Percentiles rank a stretch among this genome's conserved stretches.
Conservation (phyloP, 2,113 vertebrate genomes). For the Bujurquina vittata region DNA sequence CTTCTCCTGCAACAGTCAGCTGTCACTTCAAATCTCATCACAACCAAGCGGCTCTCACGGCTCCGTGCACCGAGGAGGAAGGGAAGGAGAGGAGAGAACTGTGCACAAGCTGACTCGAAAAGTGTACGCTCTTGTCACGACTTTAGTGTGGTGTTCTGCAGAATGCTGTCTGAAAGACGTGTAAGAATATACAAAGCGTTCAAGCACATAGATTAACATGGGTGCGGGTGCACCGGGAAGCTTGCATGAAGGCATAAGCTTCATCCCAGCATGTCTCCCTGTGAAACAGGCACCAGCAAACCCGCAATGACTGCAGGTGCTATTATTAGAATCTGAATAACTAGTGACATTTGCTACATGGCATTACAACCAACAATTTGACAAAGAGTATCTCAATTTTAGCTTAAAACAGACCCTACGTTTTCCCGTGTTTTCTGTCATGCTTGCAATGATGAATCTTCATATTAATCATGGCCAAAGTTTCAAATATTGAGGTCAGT, state of each 20-base stretch:
- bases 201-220: background rate
- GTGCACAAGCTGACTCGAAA: slow-evolving; percentile 12
- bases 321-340: slow-evolving; percentile 12
- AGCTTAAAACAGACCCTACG: background rate
- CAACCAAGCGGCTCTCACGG: slow-evolving; percentile 8
- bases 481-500: slow-evolving; percentile 1
- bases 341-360: background rate
- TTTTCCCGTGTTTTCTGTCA: background rate
- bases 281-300: slow-evolving; percentile 1
- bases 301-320: background rate
- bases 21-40: slow-evolving; percentile 65
- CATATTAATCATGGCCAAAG: background rate
- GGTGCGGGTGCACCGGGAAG: background rate
- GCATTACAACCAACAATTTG: background rate
- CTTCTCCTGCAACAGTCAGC: slow-evolving; percentile 55
- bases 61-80: slow-evolving; percentile 24
- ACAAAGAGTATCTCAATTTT: background rate
- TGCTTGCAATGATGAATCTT: background rate
- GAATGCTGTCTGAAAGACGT: background rate
- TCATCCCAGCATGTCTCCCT: background rate
- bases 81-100: slow-evolving; percentile 3
- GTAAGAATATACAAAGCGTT: background rate
- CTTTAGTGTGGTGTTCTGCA: slow-evolving; percentile 14
- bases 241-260: background rate
- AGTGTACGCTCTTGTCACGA: slow-evolving; percentile 12